These are phyloP conservation scores for Gobius niger DNA, from an alignment of 2,113 vertebrate genomes.

Conservation along the genomic window DNA sequence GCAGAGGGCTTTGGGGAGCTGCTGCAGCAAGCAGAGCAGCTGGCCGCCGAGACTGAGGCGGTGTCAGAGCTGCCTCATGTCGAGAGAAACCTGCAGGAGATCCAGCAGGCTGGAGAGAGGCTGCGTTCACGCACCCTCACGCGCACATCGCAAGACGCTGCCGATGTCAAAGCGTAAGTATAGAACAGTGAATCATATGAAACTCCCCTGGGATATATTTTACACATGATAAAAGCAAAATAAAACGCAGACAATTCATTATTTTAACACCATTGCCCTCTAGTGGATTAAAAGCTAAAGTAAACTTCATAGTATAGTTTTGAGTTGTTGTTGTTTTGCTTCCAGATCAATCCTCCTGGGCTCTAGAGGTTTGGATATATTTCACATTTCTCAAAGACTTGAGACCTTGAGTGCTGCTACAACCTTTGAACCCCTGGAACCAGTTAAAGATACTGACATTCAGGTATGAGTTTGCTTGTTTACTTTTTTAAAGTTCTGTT, in stretches of 20 bases:
- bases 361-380: constrained; percentile 93
- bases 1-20: constrained; percentile 94
- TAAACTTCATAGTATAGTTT: constrained; percentile 7
- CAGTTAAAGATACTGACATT: constrained; percentile 97
- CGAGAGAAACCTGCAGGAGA: constrained; percentile 93
- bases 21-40: constrained; percentile 96
- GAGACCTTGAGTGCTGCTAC: constrained; percentile 95
- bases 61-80: constrained; percentile 94
- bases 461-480: constrained; percentile 78
- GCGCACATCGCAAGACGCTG: constrained; percentile 93
- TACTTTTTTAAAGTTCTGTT: too few relatives aligned
- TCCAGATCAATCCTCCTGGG: constrained; percentile 92
- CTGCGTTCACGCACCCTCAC: constrained; percentile 93
- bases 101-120: constrained; percentile 94
- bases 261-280: constrained; percentile 29
- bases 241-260: neutral
- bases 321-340: constrained; percentile 2
- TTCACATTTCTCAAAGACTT: constrained; percentile 93
- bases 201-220: neutral
- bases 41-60: constrained; percentile 94
- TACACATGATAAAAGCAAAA: too few relatives aligned
- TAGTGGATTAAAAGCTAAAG: constrained; percentile 25
- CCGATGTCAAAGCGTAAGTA: constrained; percentile 96
- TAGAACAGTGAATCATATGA: neutral
- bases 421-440: constrained; percentile 96